Base-by-base conservation (phyloP, 2,113 vertebrate species). In the Heteronetta atricapilla region DNA sequence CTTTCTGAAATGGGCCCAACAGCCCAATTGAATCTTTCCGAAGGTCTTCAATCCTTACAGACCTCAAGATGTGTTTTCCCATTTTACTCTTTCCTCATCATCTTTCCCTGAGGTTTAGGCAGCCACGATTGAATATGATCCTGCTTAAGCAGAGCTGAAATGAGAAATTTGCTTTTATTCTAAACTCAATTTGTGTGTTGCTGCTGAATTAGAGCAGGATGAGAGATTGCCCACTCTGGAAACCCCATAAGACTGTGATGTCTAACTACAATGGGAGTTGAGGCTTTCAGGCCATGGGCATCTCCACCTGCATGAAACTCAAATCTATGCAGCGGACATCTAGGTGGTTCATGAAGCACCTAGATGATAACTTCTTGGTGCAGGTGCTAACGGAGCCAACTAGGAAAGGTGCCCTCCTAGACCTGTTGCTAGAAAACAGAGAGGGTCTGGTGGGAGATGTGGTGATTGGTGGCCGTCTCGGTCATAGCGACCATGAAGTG, bases 111-210 rank as follows among this genome's bases (percentile, higher is more conserved):
- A 70, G n/a, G 29, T 83, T 77, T 83, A 62, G 17, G 28, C 59
- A 70, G 21, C 0, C n/a, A n/a, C n/a, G n/a, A n/a, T n/a, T n/a
- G n/a, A n/a, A n/a, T n/a, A n/a, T n/a, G n/a, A n/a, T n/a, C n/a
- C n/a, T n/a, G n/a, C n/a, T n/a, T n/a, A n/a, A n/a, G n/a, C n/a
- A n/a, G n/a, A n/a, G n/a, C n/a, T n/a, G n/a, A n/a, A n/a, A n/a
- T n/a, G n/a, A n/a, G n/a, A n/a, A n/a, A n/a, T n/a, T n/a, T n/a
- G n/a, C n/a, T n/a, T n/a, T n/a, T n/a, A n/a, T n/a, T n/a, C n/a
- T n/a, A n/a, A n/a, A n/a, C n/a, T n/a, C n/a, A 0, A 31, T 29
- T 4, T 13, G 10, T 36, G 8, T 31, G 10, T 46, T 74, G 38
- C 17, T 59, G 6, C 50, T 50, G n/a, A 62, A 18, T 66, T 44